These are phyloP conservation scores for Rhodeus uyekii DNA, from an alignment of 2,797 vertebrate genomes.

Conservation along the genomic window DNA sequence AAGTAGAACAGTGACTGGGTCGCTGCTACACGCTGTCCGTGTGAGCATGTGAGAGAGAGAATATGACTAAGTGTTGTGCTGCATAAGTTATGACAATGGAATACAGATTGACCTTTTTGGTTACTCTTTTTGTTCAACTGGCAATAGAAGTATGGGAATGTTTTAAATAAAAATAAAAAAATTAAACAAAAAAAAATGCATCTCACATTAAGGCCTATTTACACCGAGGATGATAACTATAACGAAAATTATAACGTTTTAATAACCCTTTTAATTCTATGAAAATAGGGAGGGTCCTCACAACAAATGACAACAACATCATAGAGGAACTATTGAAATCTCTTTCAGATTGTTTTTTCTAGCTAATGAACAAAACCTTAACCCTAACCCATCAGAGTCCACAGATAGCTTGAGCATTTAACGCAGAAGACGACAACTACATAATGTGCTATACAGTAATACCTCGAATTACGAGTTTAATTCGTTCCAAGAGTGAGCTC, in stretches of 20 bases:
- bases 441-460: too few species aligned
- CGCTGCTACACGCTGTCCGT: constrained; percentile 17
- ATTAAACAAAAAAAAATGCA: background rate
- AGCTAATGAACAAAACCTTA: background rate
- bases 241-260: background rate
- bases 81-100: constrained; percentile 10
- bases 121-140: background rate
- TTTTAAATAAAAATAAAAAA: background rate
- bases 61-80: constrained; percentile 21
- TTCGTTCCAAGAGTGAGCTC: too few species aligned
- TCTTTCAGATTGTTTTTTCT: background rate
- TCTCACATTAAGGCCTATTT: background rate
- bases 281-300: background rate
- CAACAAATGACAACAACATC: background rate
- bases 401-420: background rate
- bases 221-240: background rate
- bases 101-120: background rate
- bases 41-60: constrained; percentile 11
- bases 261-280: background rate
- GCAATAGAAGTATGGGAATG: background rate
- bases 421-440: background rate
- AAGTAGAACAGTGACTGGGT: constrained; percentile 40
- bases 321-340: background rate
- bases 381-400: background rate
- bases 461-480: too few species aligned